Percentiles rank a stretch among this genome's conserved stretches.
phyloP scores from a whole-genome alignment of 92 coral and sea anemone species.

The Muricea muricata region DNA sequence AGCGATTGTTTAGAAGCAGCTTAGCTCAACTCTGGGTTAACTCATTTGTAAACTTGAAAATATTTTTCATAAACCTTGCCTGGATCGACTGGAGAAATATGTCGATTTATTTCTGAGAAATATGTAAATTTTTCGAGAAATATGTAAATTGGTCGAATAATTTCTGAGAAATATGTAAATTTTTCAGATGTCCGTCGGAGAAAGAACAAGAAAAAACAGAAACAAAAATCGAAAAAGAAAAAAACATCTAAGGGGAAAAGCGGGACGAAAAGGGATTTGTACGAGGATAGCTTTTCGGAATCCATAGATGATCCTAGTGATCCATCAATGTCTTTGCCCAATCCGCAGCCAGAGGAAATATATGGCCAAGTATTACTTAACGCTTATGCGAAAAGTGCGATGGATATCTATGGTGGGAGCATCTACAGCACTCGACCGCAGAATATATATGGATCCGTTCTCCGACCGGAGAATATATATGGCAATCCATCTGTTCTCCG shows the following conservation, averaged over 20 bases:
- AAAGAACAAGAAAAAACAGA: not conserved
- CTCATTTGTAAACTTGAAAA: too few species aligned
- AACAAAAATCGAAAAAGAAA: not conserved
- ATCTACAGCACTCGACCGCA: not conserved
- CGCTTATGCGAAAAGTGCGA: not conserved
- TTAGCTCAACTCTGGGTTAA: too few species aligned
- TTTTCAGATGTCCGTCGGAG: not conserved
- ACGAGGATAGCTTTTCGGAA: not conserved
- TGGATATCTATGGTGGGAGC: slow-evolving; percentile 3
- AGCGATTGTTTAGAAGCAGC: too few species aligned
- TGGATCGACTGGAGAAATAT: too few species aligned
- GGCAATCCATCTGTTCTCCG: not conserved
- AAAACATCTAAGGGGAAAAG: not conserved
- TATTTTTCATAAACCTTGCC: too few species aligned
- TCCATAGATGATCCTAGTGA: not conserved
- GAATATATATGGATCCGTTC: not conserved
- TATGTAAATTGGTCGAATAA: too few species aligned
- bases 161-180: not conserved
- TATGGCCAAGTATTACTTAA: not conserved
- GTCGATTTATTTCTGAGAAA: too few species aligned
- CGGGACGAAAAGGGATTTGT: not conserved
- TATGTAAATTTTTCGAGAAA: too few species aligned
- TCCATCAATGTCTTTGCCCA: not conserved
- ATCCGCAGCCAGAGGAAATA: not conserved
- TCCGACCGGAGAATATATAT: not conserved